These are phyloP conservation scores for Thymelicus lineola DNA, from an alignment of 2,888 invertebrate genomes.

Conservation along the genomic window DNA sequence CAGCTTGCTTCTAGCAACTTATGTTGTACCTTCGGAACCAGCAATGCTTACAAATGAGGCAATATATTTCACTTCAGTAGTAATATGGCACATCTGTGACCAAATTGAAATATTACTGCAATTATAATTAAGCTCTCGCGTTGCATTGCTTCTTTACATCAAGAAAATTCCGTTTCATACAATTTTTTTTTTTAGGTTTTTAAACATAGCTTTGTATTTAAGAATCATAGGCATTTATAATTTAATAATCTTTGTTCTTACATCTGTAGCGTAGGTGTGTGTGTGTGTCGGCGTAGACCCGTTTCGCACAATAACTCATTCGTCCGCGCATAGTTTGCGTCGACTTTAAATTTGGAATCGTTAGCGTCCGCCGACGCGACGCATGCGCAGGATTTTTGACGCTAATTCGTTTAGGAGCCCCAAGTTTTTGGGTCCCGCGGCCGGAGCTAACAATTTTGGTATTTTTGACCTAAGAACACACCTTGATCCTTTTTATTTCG, in stretches of 20 bases:
- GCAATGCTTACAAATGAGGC: no score
- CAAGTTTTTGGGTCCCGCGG: conserved; percentile 50
- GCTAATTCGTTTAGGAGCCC: conserved; percentile 63
- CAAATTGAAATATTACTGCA: no score
- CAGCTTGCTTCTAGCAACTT: no score
- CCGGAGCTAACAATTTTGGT: conserved; percentile 27
- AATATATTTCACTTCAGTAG: no score
- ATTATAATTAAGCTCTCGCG: no score
- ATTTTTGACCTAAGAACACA: conserved; percentile 33
- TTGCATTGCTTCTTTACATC: no score
- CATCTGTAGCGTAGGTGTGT: conserved; percentile 24
- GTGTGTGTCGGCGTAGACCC: conserved; percentile 24
- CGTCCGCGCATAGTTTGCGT: conserved; percentile 57
- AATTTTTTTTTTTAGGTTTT: no score
- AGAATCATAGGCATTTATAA: no score
- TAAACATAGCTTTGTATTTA: no score
- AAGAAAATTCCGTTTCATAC: no score
- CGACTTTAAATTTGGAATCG: conserved; percentile 61
- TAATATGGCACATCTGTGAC: no score
- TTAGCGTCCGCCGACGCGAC: conserved; percentile 55
- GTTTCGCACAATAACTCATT: conserved; percentile 59
- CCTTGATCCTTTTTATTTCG: conserved; percentile 24
- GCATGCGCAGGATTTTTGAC: conserved; percentile 60
- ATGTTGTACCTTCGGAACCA: no score
- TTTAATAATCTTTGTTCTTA: not conserved